Conservation (phyloP, 2,113 vertebrate genomes). For the Naja naja region DNA sequence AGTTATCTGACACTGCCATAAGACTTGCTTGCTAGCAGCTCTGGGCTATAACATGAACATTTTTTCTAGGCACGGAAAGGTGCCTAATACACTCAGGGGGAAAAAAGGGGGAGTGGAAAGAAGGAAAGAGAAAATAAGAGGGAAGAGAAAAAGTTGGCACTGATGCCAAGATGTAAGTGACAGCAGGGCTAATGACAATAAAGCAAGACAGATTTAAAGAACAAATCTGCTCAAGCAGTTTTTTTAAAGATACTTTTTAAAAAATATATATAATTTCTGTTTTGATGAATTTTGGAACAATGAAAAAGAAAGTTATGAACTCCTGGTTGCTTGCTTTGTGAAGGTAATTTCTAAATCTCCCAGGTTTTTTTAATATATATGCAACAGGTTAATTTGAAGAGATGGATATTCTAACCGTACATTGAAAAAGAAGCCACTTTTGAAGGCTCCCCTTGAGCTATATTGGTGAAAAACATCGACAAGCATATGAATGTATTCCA, state of each 20-base stretch:
- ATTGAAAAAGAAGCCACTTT: not conserved
- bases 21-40: slow-evolving; percentile 65
- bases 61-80: slow-evolving; percentile 43
- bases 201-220: not conserved
- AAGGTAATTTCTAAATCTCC: not conserved
- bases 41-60: slow-evolving; percentile 58
- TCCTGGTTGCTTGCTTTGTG: not conserved
- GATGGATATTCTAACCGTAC: not conserved
- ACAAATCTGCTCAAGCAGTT: not conserved
- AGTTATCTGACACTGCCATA: slow-evolving; percentile 64
- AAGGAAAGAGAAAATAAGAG: not conserved
- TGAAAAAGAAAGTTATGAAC: not conserved
- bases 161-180: not conserved
- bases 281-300: not conserved
- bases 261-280: not conserved
- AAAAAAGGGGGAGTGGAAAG: not conserved
- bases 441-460: not conserved
- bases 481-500: not conserved
- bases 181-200: not conserved
- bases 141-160: not conserved
- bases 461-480: not conserved
- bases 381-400: not conserved
- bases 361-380: not conserved
- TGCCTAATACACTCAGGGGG: slow-evolving; percentile 18
- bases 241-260: not conserved